Percentiles rank a stretch among this genome's conserved stretches.
Conservation (phyloP, 2,113 vertebrate species). For the Coreoperca whiteheadi region DNA sequence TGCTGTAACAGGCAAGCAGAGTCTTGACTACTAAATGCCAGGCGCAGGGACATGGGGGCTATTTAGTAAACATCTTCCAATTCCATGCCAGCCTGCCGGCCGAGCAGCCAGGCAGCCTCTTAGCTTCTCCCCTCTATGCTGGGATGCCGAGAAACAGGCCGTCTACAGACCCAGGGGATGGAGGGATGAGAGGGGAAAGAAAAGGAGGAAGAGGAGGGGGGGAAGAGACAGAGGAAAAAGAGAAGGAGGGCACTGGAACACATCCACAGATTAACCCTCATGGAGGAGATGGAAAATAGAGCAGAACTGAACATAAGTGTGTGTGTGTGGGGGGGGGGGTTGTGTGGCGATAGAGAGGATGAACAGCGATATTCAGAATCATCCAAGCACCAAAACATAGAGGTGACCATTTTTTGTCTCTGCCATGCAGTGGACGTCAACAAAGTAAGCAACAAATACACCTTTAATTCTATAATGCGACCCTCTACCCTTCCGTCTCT, state of each 20-base stretch:
- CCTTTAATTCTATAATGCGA: conserved; percentile 38
- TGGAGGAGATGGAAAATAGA: conserved; percentile 80
- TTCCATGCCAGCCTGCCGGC: conserved; percentile 65
- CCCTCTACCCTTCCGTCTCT: conserved; percentile 6
- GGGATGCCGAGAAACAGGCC: conserved; percentile 73
- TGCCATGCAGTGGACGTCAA: conserved; percentile 46
- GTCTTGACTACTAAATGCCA: conserved; percentile 75
- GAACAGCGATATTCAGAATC: conserved; percentile 44
- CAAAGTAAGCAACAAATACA: conserved; percentile 28
- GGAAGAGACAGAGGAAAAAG: conserved; percentile 54
- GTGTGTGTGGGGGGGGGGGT: conserved; percentile 30
- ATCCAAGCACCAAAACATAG: conserved; percentile 51
- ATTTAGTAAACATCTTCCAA: conserved; percentile 78
- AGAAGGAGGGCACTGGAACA: conserved; percentile 78
- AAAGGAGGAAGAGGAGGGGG: conserved; percentile 33
- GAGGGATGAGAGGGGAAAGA: conserved; percentile 69
- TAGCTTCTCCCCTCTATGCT: conserved; percentile 55
- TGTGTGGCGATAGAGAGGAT: conserved; percentile 10
- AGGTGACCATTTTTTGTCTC: conserved; percentile 54
- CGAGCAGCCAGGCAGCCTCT: conserved; percentile 60
- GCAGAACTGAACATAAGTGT: conserved; percentile 70
- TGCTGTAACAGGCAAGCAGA: conserved; percentile 62
- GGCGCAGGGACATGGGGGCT: conserved; percentile 74
- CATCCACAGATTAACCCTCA: conserved; percentile 82
- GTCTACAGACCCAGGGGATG: conserved; percentile 71